A percentile compares a stretch with the other conserved stretches of the same genome.
phyloP scores from a whole-genome alignment of 2,797 vertebrate genomes.

The Lateolabrax maculatus region DNA sequence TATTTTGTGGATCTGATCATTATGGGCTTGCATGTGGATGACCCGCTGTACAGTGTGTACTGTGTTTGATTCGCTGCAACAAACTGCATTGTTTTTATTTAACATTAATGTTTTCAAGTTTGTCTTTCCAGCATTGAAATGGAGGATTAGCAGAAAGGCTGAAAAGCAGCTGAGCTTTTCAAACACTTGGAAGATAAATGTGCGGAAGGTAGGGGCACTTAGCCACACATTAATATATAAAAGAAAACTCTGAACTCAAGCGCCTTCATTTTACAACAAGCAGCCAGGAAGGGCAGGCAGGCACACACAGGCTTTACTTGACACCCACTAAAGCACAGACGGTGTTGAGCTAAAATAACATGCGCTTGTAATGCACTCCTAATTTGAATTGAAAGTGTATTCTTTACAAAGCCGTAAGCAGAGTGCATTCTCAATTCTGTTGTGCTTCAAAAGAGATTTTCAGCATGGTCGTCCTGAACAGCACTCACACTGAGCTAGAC shows the following conservation, averaged over 20 bases:
- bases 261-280: slow-evolving; percentile 14
- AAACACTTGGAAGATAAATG: slow-evolving; percentile 17
- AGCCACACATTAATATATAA: slow-evolving; percentile 25
- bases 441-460: slow-evolving; percentile 41
- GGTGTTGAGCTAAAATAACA: neutral
- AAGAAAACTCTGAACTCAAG: slow-evolving; percentile 24
- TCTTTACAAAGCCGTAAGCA: slow-evolving; percentile 9
- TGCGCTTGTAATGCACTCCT: slow-evolving; percentile 20
- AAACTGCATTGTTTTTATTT: neutral
- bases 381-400: slow-evolving; percentile 33
- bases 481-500: slow-evolving; percentile 8
- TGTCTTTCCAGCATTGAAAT: neutral
- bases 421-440: neutral
- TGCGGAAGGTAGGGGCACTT: slow-evolving; percentile 23
- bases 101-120: neutral
- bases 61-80: slow-evolving; percentile 1
- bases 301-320: slow-evolving; percentile 2
- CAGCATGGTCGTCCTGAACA: neutral
- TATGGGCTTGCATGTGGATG: neutral
- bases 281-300: neutral
- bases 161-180: slow-evolving; percentile 33
- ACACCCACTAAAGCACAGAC: neutral
- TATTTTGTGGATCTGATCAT: neutral
- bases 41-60: neutral
- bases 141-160: slow-evolving; percentile 20